Conservation (phyloP, 2,888 invertebrate species). For the Synanthedon andrenaeformis region DNA sequence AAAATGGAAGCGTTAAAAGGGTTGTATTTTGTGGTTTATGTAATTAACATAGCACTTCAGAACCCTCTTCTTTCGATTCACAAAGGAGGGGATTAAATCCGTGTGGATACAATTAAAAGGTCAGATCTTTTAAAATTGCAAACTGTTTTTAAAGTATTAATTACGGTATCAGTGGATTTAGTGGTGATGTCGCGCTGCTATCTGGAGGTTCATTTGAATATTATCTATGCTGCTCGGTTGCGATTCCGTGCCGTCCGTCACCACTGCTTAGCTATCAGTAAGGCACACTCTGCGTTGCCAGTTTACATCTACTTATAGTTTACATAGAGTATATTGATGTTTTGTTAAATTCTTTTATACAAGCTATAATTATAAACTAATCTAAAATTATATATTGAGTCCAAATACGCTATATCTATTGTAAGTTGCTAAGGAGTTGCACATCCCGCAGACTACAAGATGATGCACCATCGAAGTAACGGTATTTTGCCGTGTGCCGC, state of each 20-base stretch:
- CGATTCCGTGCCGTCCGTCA: not conserved
- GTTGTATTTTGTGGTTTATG: slow-evolving; percentile 33
- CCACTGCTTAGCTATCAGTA: not conserved
- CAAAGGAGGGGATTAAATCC: slow-evolving; percentile 25
- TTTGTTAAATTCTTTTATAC: too few relatives aligned
- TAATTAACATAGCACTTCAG: slow-evolving; percentile 42
- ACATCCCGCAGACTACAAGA: too few relatives aligned
- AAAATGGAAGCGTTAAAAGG: slow-evolving; percentile 34
- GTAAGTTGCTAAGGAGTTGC: too few relatives aligned
- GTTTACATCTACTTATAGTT: too few relatives aligned
- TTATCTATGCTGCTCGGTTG: slow-evolving; percentile 6
- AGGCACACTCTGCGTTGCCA: not conserved
- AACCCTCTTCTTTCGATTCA: slow-evolving; percentile 39
- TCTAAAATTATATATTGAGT: too few relatives aligned
- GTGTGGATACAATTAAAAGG: slow-evolving; percentile 9
- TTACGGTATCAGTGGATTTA: not conserved
- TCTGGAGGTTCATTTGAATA: slow-evolving; percentile 12
- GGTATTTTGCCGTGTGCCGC: too few relatives aligned
- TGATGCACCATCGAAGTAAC: too few relatives aligned
- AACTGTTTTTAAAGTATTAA: not conserved
- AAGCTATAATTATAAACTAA: too few relatives aligned
- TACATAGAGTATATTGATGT: too few relatives aligned
- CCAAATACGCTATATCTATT: too few relatives aligned
- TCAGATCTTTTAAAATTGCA: not conserved
- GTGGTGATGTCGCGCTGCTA: slow-evolving; percentile 8